phyloP scores from a whole-genome alignment of 2,888 invertebrate genomes.

The Heliconius aoede region DNA sequence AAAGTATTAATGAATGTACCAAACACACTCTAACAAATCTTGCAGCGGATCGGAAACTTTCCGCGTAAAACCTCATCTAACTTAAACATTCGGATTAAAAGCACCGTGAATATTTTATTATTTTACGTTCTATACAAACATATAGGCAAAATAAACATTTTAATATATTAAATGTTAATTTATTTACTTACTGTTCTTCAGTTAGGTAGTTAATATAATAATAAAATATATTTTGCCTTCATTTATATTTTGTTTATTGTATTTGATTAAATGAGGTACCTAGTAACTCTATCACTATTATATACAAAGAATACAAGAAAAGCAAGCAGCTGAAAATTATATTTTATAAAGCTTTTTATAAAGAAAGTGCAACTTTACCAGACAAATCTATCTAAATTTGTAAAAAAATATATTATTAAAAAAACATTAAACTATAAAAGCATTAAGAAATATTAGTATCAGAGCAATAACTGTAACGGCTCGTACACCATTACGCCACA shows the following conservation, averaged over 20 bases:
- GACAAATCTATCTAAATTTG: no score
- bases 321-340: no score
- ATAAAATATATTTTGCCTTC: not conserved
- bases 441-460: not conserved
- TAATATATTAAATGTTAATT: not conserved
- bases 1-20: slow-evolving; percentile 16
- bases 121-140: not conserved
- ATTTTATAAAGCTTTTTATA: no score
- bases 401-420: no score
- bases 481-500: slow-evolving; percentile 1
- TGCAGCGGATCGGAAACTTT: slow-evolving; percentile 3
- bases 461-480: slow-evolving; percentile 2
- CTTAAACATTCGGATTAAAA: slow-evolving; percentile 11
- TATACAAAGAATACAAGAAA: no score
- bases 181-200: no score
- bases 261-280: no score
- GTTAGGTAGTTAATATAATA: no score
- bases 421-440: not conserved
- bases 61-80: slow-evolving; percentile 8
- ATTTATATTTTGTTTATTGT: no score
- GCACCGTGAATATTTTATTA: not conserved
- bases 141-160: not conserved
- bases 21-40: slow-evolving; percentile 6
- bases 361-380: no score
- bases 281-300: no score